phyloP scores from a whole-genome alignment of 2,888 invertebrate genomes.

The Patella depressa region DNA sequence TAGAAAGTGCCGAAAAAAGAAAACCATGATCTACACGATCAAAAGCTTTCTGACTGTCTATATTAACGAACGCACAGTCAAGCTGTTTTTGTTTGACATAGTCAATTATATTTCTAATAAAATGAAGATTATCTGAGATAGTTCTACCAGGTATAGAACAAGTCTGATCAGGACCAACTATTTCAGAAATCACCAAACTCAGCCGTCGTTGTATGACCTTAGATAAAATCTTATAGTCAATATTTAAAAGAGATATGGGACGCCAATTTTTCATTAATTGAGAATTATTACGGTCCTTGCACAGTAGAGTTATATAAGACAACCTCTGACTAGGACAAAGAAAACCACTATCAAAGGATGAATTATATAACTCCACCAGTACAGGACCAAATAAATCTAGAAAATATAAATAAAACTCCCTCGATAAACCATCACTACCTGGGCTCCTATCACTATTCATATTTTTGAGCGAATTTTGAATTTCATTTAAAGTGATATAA shows the following conservation, averaged over 20 bases:
- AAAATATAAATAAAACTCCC: constrained; percentile 38
- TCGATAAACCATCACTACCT: constrained; percentile 40
- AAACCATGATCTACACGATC: constrained; percentile 43
- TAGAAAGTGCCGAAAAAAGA: constrained; percentile 34
- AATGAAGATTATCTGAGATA: constrained; percentile 44
- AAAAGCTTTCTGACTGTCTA: constrained; percentile 49
- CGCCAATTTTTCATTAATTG: constrained; percentile 39
- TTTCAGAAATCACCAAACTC: constrained; percentile 27
- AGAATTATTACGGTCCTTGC: constrained; percentile 37
- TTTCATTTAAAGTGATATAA: constrained; percentile 16
- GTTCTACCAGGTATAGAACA: constrained; percentile 42
- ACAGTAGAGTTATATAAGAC: constrained; percentile 34
- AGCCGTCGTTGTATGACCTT: constrained; percentile 39
- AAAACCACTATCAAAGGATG: constrained; percentile 25
- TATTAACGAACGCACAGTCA: constrained; percentile 33
- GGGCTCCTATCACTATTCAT: constrained; percentile 37
- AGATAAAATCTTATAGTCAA: constrained; percentile 44
- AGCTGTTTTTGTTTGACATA: constrained; percentile 40
- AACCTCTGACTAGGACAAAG: constrained; percentile 26
- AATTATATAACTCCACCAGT: constrained; percentile 23
- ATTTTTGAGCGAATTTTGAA: constrained; percentile 18
- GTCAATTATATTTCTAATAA: constrained; percentile 38
- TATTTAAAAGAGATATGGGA: constrained; percentile 44
- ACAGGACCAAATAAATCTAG: constrained; percentile 26
- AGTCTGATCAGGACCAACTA: constrained; percentile 42